Percentiles rank a stretch among this genome's conserved stretches.
These are phyloP conservation scores for Paramisgurnus dabryanus DNA, from an alignment of 2,113 vertebrate species.

Conservation along the genomic window DNA sequence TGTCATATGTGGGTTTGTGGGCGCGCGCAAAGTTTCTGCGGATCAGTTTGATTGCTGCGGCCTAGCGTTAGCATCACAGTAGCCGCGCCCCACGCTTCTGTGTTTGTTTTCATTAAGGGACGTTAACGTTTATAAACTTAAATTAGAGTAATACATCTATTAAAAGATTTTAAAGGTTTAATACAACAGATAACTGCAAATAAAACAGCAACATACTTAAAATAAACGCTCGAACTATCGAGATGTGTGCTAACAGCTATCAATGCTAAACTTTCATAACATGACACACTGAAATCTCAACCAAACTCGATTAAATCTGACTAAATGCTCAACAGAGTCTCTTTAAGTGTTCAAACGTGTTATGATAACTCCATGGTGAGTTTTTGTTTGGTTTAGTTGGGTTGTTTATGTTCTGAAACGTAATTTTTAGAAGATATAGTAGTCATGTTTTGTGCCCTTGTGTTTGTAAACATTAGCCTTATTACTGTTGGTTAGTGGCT, in stretches of 20 bases:
- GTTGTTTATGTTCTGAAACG: conserved; percentile 7
- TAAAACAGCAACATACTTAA: neutral
- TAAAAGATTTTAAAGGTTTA: neutral
- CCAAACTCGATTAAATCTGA: neutral
- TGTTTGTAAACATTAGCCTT: conserved; percentile 9
- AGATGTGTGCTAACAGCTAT: conserved; percentile 3
- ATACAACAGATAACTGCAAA: neutral
- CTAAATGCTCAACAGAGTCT: neutral
- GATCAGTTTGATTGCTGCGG: conserved; percentile 32
- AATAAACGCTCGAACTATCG: neutral
- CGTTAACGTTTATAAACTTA: neutral
- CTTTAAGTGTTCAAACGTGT: neutral
- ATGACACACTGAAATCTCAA: neutral
- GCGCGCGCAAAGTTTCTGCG: neutral
- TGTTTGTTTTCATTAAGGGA: neutral
- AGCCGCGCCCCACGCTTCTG: conserved; percentile 20
- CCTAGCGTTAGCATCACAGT: conserved; percentile 23
- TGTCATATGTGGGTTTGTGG: neutral
- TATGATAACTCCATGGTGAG: neutral
- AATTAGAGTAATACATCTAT: neutral
- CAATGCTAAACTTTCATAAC: neutral
- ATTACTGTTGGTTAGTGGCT: neutral
- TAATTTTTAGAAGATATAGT: neutral
- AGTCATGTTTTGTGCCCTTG: neutral
- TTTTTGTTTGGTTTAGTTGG: neutral